Conservation (phyloP, 2,797 vertebrate genomes). For the Peromyscus attwateri region DNA sequence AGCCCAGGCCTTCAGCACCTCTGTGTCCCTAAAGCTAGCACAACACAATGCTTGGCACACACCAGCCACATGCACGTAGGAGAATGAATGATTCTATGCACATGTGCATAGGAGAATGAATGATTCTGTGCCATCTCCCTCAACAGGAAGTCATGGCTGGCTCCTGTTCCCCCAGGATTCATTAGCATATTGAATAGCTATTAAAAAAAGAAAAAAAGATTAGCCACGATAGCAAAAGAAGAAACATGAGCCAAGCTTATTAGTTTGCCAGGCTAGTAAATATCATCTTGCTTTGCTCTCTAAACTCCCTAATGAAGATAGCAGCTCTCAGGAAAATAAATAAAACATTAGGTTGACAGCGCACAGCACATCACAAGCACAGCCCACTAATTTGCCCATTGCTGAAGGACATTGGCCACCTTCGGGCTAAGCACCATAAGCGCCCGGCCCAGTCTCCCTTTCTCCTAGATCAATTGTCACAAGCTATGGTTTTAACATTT, state of each 20-base stretch:
- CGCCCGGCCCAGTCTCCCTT: background rate
- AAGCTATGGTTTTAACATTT: conserved; percentile 34
- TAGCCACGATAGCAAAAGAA: conserved; percentile 71
- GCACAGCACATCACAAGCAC: conserved; percentile 53
- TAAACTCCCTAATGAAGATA: conserved; percentile 82
- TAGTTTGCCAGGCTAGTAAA: conserved; percentile 76
- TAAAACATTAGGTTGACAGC: conserved; percentile 79
- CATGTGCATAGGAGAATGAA: fast-evolving
- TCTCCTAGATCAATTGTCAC: conserved; percentile 41
- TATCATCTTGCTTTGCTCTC: conserved; percentile 74
- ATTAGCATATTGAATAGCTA: conserved; percentile 68
- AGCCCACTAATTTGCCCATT: conserved; percentile 66
- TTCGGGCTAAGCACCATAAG: conserved; percentile 48
- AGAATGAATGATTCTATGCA: background rate
- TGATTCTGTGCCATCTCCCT: background rate
- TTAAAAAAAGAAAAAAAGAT: conserved; percentile 49
- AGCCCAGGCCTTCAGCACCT: background rate
- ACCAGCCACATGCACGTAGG: background rate
- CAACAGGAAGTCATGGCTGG: conserved; percentile 20
- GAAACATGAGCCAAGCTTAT: conserved; percentile 75
- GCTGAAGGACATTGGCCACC: conserved; percentile 71
- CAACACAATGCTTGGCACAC: background rate
- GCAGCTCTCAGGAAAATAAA: conserved; percentile 79
- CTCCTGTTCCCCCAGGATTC: background rate
- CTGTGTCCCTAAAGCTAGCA: background rate